Evolutionary conservation across 2,113 vertebrate genomes (phyloP).

Genomic region (Epinephelus moara): DNA sequence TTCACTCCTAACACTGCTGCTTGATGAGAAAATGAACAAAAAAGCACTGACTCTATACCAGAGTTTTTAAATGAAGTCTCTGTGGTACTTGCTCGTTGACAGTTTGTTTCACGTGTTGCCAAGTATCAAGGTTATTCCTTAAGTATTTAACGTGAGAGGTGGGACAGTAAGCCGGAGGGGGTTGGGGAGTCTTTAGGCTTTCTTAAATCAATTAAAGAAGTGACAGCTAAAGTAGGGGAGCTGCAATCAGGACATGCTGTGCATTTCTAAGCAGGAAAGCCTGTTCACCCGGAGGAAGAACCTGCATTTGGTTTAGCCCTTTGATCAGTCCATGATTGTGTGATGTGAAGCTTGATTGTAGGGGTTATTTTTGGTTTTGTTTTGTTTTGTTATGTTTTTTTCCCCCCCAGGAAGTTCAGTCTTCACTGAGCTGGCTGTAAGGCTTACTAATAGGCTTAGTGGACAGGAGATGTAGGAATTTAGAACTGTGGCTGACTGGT

Average conservation of each 20-base stretch:
- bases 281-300: background rate
- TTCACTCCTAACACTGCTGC: conserved; percentile 20
- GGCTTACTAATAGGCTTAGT: background rate
- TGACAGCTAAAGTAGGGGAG: conserved; percentile 48
- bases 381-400: too few relatives aligned
- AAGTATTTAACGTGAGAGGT: conserved; percentile 21
- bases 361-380: too few relatives aligned
- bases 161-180: conserved; percentile 3
- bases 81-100: background rate
- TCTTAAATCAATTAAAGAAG: conserved; percentile 58
- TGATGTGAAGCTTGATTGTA: background rate
- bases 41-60: background rate
- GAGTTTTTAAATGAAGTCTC: background rate
- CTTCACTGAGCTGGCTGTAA: background rate
- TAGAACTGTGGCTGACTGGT: background rate
- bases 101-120: background rate
- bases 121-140: background rate
- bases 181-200: background rate
- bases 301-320: background rate
- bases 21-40: conserved; percentile 10
- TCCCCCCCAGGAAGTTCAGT: background rate
- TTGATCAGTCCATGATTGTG: background rate
- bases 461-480: background rate
- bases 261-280: conserved; percentile 36
- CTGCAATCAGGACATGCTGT: conserved; percentile 48